Conservation (phyloP, 2,113 vertebrate genomes). For the Apus apus region DNA sequence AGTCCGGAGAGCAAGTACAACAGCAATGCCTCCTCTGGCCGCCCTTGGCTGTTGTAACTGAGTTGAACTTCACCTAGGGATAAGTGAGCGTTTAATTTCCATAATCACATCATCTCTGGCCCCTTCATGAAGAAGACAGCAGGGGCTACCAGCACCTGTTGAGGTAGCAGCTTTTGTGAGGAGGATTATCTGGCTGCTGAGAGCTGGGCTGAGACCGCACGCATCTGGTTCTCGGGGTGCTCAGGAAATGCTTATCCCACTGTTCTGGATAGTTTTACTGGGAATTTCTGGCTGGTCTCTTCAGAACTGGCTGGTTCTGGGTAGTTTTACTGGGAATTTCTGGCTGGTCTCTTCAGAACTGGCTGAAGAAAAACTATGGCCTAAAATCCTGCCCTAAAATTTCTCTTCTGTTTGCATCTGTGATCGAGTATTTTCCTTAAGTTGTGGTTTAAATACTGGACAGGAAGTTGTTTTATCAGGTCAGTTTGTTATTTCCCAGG, state of each 20-base stretch:
- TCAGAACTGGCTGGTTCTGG: not conserved
- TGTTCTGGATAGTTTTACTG: not conserved
- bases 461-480: not conserved
- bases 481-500: not conserved
- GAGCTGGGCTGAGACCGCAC: not conserved
- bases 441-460: not conserved
- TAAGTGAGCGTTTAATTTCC: constrained; percentile 40
- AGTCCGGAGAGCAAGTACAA: not conserved
- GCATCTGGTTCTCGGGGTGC: not conserved
- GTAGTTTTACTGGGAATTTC: not conserved
- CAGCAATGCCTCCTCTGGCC: not conserved
- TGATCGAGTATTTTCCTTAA: not conserved
- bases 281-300: not conserved
- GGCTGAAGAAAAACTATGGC: not conserved
- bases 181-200: not conserved
- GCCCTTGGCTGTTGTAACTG: not conserved
- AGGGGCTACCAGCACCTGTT: constrained; percentile 27
- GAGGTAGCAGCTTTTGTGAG: not conserved
- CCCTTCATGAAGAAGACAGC: constrained; percentile 16
- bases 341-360: not conserved
- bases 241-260: not conserved
- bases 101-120: constrained; percentile 20
- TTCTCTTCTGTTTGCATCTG: not conserved
- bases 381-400: not conserved
- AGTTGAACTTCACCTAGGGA: constrained; percentile 52